Conservation (phyloP, 2,113 vertebrate genomes). For the Sakesphorus luctuosus region DNA sequence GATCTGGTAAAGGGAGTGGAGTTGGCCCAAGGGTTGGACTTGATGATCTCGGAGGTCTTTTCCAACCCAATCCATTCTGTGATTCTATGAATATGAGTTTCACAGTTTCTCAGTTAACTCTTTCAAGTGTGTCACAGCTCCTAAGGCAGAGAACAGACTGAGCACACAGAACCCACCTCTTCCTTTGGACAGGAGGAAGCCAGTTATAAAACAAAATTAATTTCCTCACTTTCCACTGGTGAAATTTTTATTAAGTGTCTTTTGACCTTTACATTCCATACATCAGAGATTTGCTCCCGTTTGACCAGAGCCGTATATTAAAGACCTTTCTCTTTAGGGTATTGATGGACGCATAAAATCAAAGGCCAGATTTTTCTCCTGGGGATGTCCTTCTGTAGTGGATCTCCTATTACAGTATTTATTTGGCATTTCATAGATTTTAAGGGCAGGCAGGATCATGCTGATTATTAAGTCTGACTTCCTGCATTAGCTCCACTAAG, state of each 20-base stretch:
- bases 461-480: slow-evolving; percentile 45
- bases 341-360: slow-evolving; percentile 46
- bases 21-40: too few species aligned
- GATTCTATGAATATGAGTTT: too few species aligned
- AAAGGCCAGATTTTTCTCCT: slow-evolving; percentile 45
- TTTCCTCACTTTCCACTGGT: background rate
- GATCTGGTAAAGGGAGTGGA: too few species aligned
- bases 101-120: too few species aligned
- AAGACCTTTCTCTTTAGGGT: slow-evolving; percentile 15
- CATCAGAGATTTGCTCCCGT: background rate
- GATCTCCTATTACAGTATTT: slow-evolving; percentile 18
- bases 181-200: background rate
- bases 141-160: background rate
- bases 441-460: background rate
- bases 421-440: slow-evolving; percentile 27
- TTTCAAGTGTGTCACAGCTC: background rate
- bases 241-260: slow-evolving; percentile 33
- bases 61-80: too few species aligned
- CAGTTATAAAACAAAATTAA: background rate
- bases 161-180: background rate
- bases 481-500: background rate
- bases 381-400: background rate
- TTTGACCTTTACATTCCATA: slow-evolving; percentile 24
- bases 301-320: background rate
- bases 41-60: too few species aligned